Base-by-base conservation (phyloP, 2,888 invertebrate genomes). In the Lasius fuliginosus region DNA sequence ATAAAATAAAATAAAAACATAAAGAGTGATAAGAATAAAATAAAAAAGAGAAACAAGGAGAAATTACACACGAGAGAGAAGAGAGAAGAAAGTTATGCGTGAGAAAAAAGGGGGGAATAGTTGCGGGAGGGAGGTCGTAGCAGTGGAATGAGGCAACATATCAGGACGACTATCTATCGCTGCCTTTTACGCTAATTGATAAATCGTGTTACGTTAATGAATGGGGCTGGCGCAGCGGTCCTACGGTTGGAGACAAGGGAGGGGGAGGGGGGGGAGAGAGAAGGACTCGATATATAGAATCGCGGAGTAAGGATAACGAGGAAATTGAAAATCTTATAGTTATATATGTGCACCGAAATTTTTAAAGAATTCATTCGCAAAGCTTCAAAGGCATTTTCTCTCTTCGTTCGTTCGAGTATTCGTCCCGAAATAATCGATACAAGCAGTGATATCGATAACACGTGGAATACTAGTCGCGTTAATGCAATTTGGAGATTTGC, bases 151-250 rank as follows among this genome's bases (percentile, higher is more conserved):
- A 88, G 90, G 90, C 92, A 92, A 92, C 93, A 92, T 94, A 94
- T 94, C 94, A 93, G 93, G 92, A 92, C 93, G 93, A 93, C 94
- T 94, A 94, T 94, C 94, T 94, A 94, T 94, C 92, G 94, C 92
- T 92, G 94, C 94, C 94, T 95, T 94, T 94, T 93, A 95, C 94
- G 94, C 94, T 95, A 95, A 95, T 95, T 94, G 95, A 94, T 94
- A 95, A 95, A 94, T 94, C 94, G 94, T 95, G 95, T 95, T 94
- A 92, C 94, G 93, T 94, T 95, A 95, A 95, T 94, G 94, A 95
- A 95, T 94, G 94, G 91, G 92, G 90, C 91, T 91, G 89, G 89
- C 89, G 88, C 87, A 89, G 86, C 84, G 89, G 83, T 74, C 84
- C 79, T n/a, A 81, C 77, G 83, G 87, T 76, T 64, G 79, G 74